Percentiles rank a stretch among this genome's conserved stretches.
These are phyloP conservation scores for Mythimna lalbum DNA, from an alignment of 2,888 invertebrate species.

Conservation along the genomic window DNA sequence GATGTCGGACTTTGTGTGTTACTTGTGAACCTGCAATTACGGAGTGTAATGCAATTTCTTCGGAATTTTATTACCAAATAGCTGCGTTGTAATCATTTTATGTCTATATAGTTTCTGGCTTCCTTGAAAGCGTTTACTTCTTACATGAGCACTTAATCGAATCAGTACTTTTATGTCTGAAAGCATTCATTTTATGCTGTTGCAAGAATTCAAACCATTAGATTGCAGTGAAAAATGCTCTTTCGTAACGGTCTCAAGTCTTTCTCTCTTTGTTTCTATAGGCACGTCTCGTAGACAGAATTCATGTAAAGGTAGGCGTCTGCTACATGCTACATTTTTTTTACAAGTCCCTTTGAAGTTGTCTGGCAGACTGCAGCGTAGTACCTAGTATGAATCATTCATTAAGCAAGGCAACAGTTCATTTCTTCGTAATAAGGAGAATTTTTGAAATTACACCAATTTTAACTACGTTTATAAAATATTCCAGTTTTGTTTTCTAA, in stretches of 20 bases:
- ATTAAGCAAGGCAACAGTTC: constrained; percentile 46
- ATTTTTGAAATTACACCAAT: background rate
- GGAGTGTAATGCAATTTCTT: constrained; percentile 18
- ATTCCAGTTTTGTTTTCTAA: background rate
- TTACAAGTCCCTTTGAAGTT: constrained; percentile 31
- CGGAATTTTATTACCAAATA: constrained; percentile 25
- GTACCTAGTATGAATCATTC: constrained; percentile 44
- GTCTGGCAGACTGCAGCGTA: constrained; percentile 19
- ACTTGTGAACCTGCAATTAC: constrained; percentile 19
- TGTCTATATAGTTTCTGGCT: background rate
- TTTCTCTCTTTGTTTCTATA: background rate
- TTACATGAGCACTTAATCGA: background rate
- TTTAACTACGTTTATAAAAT: no score
- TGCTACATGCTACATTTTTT: constrained; percentile 31
- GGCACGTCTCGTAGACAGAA: constrained; percentile 12
- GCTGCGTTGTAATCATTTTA: background rate
- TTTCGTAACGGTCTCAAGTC: background rate
- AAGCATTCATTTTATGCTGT: background rate
- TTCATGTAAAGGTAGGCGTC: constrained; percentile 41
- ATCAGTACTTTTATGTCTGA: background rate
- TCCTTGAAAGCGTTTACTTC: background rate
- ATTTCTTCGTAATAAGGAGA: constrained; percentile 34
- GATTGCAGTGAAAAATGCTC: background rate
- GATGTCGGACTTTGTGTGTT: constrained; percentile 30
- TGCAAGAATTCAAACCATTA: background rate